Conservation (phyloP, 2,797 vertebrate genomes). For the Neosalanx taihuensis region DNA sequence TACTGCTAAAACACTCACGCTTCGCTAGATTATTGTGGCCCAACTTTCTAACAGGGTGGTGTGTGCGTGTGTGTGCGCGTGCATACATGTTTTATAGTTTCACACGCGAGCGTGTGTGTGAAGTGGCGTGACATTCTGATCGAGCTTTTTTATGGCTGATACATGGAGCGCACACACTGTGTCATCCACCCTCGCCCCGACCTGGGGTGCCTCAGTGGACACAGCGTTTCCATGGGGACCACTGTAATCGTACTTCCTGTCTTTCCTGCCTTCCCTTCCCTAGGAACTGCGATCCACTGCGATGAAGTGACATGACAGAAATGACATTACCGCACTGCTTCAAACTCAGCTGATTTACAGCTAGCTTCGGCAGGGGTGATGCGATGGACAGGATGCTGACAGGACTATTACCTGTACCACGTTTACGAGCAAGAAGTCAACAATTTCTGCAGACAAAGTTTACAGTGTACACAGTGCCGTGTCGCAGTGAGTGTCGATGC, state of each 20-base stretch:
- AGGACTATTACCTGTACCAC: not conserved
- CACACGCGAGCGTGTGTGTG: constrained; percentile 22
- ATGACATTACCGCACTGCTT: not conserved
- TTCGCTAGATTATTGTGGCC: constrained; percentile 38
- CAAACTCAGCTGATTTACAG: too few relatives aligned
- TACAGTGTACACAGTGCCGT: too few relatives aligned
- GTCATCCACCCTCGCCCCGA: not conserved
- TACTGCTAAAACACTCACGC: constrained; percentile 55
- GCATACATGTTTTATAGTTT: constrained; percentile 10
- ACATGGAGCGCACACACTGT: not conserved
- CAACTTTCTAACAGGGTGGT: constrained; percentile 23
- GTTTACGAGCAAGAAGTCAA: too few relatives aligned
- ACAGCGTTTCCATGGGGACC: not conserved
- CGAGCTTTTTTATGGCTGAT: not conserved
- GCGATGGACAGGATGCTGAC: not conserved
- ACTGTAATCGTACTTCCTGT: not conserved
- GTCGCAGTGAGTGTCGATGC: not conserved
- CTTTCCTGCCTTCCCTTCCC: too few relatives aligned
- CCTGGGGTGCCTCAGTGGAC: too few relatives aligned
- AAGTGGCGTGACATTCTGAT: not conserved
- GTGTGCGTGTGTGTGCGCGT: constrained; percentile 24
- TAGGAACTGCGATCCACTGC: not conserved
- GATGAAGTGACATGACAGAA: not conserved
- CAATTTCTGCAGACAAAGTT: too few relatives aligned
- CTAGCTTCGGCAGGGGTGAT: too few relatives aligned